Evolutionary conservation across 2,113 vertebrate species (phyloP).

Genomic region (Oceanodroma tethys): DNA sequence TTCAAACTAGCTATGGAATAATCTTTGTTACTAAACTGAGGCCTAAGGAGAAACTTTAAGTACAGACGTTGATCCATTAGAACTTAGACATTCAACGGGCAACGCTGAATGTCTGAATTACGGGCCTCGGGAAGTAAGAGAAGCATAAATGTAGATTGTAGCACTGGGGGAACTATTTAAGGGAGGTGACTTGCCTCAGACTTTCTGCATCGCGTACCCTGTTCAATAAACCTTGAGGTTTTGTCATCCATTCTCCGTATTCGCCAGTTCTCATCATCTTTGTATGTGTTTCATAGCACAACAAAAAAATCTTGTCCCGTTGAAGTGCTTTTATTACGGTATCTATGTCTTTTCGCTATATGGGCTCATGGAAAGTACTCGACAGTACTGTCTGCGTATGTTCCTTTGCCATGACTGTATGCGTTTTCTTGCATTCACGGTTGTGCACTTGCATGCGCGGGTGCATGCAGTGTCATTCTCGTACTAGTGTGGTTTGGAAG

Average conservation of each 20-base stretch:
- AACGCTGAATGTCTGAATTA: neutral
- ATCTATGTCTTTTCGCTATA: accelerated
- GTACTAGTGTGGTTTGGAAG: neutral
- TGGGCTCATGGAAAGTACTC: neutral
- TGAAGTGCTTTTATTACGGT: neutral
- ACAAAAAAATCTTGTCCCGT: neutral
- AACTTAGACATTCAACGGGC: neutral
- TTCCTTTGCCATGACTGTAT: accelerated
- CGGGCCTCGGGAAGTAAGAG: accelerated
- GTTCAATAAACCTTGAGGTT: neutral
- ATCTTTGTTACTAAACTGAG: neutral
- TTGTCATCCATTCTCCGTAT: neutral
- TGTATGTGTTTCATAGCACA: neutral
- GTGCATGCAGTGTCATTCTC: accelerated
- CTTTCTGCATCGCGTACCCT: neutral
- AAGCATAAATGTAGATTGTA: accelerated
- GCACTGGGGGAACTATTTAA: neutral
- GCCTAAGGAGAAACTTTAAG: neutral
- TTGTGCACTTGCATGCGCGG: accelerated
- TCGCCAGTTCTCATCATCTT: neutral
- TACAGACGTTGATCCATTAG: neutral
- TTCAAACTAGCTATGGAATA: neutral
- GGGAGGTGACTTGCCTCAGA: neutral
- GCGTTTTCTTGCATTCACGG: accelerated
- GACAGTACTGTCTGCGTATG: accelerated